phyloP scores from a whole-genome alignment of 2,797 vertebrate species.

The Mallotus villosus region DNA sequence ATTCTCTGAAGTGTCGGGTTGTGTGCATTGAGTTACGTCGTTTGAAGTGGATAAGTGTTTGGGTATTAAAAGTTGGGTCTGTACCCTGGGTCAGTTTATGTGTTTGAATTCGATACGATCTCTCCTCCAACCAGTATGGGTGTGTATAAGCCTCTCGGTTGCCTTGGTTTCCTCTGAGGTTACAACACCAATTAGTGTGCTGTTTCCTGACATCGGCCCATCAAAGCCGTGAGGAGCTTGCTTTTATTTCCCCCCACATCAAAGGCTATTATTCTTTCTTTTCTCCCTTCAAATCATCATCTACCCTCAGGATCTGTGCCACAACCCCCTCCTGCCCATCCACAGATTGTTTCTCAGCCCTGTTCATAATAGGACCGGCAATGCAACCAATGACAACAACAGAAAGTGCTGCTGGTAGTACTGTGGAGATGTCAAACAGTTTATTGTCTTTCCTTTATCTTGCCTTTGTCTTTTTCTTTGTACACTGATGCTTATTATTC shows the following conservation, averaged over 20 bases:
- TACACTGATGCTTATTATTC: conserved; percentile 61
- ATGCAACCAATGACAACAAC: conserved; percentile 65
- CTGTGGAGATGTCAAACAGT: conserved; percentile 63
- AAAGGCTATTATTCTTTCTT: conserved; percentile 72
- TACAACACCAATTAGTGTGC: conserved; percentile 68
- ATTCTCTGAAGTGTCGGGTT: not conserved
- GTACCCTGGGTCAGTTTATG: not conserved
- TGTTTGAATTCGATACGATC: not conserved
- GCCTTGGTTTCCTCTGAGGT: conserved; percentile 58
- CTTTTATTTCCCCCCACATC: conserved; percentile 73
- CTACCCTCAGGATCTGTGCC: conserved; percentile 65
- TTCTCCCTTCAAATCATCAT: conserved; percentile 74
- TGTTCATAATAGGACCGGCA: conserved; percentile 61
- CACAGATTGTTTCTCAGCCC: conserved; percentile 52
- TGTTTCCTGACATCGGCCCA: conserved; percentile 72
- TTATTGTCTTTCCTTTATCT: conserved; percentile 62
- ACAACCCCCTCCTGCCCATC: conserved; percentile 15
- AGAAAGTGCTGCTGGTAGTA: conserved; percentile 45
- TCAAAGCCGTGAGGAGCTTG: conserved; percentile 66
- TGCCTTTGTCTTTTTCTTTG: conserved; percentile 36
- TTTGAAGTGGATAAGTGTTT: conserved; percentile 9
- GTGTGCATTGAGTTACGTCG: not conserved
- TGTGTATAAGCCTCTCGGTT: conserved; percentile 24
- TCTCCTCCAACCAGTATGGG: not conserved
- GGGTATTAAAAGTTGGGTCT: not conserved